These are phyloP conservation scores for Geotrypetes seraphini DNA, from an alignment of 2,797 vertebrate species.

Conservation along the genomic window DNA sequence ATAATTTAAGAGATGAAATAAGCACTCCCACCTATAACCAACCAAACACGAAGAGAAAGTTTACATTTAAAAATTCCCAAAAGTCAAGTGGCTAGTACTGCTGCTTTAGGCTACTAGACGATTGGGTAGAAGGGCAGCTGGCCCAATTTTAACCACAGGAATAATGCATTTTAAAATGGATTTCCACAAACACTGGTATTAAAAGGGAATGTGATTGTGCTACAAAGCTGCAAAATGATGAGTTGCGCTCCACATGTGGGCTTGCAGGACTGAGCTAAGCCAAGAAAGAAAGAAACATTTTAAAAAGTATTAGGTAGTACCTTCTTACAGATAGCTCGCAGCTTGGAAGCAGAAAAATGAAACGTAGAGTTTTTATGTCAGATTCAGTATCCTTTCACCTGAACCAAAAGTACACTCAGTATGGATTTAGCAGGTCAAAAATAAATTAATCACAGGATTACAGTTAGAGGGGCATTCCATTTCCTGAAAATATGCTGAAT, in stretches of 20 bases:
- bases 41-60: too few species aligned
- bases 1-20: too few species aligned
- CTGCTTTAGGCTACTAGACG: too few species aligned
- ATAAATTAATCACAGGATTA: constrained; percentile 20
- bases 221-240: constrained; percentile 41
- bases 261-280: constrained; percentile 48
- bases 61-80: too few species aligned
- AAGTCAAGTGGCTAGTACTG: too few species aligned
- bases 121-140: constrained; percentile 13
- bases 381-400: constrained; percentile 33
- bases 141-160: constrained; percentile 28
- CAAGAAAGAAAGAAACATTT: constrained; percentile 21
- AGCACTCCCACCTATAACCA: too few species aligned
- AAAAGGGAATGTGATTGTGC: constrained; percentile 45
- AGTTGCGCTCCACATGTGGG: constrained; percentile 36
- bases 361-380: constrained; percentile 86
- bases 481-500: constrained; percentile 46
- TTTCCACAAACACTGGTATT: constrained; percentile 39
- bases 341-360: constrained; percentile 99
- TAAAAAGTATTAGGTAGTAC: constrained; percentile 66
- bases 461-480: constrained; percentile 50
- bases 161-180: constrained; percentile 48
- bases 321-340: constrained; percentile 99
- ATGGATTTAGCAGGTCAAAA: constrained; percentile 25
- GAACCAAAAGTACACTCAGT: constrained; percentile 26